Base-by-base conservation (phyloP, 1,140 invertebrate species). In the Acromyrmex heyeri region DNA sequence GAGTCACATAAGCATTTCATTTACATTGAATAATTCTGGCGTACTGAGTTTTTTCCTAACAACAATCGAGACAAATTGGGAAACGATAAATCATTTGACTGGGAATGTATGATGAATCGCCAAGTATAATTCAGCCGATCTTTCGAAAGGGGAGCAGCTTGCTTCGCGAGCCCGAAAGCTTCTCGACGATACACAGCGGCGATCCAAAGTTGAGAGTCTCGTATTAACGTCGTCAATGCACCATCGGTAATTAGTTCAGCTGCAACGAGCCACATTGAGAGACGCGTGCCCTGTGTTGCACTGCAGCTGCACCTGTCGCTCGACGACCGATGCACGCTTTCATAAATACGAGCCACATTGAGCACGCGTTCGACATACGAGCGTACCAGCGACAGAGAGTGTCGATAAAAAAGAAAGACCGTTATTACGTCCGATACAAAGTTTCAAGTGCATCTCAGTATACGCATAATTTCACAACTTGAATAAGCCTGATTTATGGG, bases 181-280 rank as follows among this genome's bases (percentile, higher is more conserved):
- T 44, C 44, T 21, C 55, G 69, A 83, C 75, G 75, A 83, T 83
- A 48, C n/a, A 30, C n/a, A 30, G 12, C 53, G 79, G 38, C 69
- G 79, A 62, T 83, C 55, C 53, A 75, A 73, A 89, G 86, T 77
- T 81, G 86, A 70, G 79, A 87, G 73, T 89, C 69, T 73, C 30
- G 62, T 65, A 83, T 79, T 87, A 65, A 67, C 78, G 30, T 69
- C 79, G 86, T 86, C 83, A 59, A 79, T 81, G 78, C 65, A 83
- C 76, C 53, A 75, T 89, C 86, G 82, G 82, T 93, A 93, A 93
- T 93, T 93, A 93, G 92, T 86, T 93, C 93, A 93, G 93, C 91
- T 93, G 93, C 92, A 89, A 75, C 88, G 77, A 89, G 89, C 87
- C 24, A 24, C 24, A 1, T 24, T 24, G 24, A 85, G 81, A 64